phyloP scores from a whole-genome alignment of 1,140 invertebrate genomes.

The Drosophila takahashii region DNA sequence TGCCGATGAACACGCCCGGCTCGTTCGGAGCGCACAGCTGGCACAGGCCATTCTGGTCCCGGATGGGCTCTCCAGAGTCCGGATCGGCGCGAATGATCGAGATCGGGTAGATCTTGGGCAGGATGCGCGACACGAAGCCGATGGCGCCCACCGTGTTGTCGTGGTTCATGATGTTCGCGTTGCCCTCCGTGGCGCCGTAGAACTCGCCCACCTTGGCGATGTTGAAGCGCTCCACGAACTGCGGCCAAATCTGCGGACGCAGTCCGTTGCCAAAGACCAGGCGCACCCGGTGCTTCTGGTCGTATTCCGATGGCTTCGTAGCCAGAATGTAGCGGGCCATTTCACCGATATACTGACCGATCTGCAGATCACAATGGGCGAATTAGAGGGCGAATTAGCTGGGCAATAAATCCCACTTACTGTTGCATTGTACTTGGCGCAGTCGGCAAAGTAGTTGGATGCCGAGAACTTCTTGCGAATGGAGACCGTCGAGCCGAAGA shows the following conservation, averaged over 20 bases:
- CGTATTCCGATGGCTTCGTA: constrained; percentile 91
- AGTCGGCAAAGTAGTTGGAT: constrained; percentile 96
- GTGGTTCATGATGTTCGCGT: constrained; percentile 97
- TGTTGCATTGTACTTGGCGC: constrained; percentile 96
- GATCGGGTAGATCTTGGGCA: constrained; percentile 93
- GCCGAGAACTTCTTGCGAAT: constrained; percentile 98
- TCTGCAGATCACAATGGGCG: constrained; percentile 41
- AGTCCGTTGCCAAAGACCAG: constrained; percentile 98
- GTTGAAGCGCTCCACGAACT: constrained; percentile 95
- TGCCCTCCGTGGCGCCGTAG: constrained; percentile 99
- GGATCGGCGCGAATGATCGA: constrained; percentile 95
- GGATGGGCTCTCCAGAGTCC: constrained; percentile 92
- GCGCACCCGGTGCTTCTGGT: constrained; percentile 93
- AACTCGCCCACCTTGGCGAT: constrained; percentile 95
- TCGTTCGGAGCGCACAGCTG: constrained; percentile 91
- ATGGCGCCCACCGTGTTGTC: constrained; percentile 96
- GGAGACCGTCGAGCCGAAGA: constrained; percentile 93
- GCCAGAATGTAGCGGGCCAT: constrained; percentile 98
- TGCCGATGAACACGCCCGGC: constrained; percentile 98
- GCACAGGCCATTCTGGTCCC: constrained; percentile 92
- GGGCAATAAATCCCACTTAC: constrained; percentile 87
- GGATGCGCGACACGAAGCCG: constrained; percentile 96
- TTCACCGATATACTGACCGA: constrained; percentile 97
- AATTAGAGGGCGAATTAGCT: not conserved
- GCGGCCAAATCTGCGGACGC: constrained; percentile 96